Conservation (phyloP, 1,140 invertebrate species). For the Bombyx mandarina region DNA sequence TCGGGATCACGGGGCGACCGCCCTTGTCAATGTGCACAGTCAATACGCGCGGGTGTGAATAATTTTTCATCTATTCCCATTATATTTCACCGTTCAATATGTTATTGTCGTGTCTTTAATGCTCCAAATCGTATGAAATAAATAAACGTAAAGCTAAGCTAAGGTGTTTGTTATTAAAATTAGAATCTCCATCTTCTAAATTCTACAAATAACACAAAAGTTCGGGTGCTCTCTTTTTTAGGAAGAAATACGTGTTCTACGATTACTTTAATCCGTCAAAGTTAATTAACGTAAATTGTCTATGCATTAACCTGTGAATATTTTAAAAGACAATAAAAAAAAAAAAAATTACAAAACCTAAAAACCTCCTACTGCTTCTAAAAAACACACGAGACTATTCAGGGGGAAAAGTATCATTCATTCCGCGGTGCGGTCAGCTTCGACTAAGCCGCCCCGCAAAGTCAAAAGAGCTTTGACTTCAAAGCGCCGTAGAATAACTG, state of each 20-base stretch:
- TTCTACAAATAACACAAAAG: not conserved
- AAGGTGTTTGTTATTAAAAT: not conserved
- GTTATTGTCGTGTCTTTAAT: not conserved
- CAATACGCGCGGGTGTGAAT: constrained; percentile 58
- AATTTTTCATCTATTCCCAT: constrained; percentile 60
- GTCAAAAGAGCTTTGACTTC: constrained; percentile 65
- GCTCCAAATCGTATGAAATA: not conserved
- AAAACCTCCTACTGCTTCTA: too few species aligned
- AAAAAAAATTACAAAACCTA: not conserved
- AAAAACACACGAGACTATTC: constrained; percentile 19
- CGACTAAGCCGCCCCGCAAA: constrained; percentile 34
- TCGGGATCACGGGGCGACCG: not conserved
- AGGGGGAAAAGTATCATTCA: constrained; percentile 49
- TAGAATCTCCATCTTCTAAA: not conserved
- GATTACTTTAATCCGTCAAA: not conserved
- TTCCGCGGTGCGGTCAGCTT: constrained; percentile 47
- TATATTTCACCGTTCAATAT: constrained; percentile 23
- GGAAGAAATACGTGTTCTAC: not conserved
- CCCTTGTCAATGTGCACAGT: constrained; percentile 56
- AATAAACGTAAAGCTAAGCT: not conserved
- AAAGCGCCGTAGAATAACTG: constrained; percentile 52
- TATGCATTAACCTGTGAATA: not conserved
- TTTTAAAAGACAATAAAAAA: constrained; percentile 9
- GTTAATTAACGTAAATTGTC: not conserved
- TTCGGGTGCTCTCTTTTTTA: too few species aligned